Evolutionary conservation across 2,113 vertebrate genomes (phyloP).

Genomic region (Neolamprologus brichardi): DNA sequence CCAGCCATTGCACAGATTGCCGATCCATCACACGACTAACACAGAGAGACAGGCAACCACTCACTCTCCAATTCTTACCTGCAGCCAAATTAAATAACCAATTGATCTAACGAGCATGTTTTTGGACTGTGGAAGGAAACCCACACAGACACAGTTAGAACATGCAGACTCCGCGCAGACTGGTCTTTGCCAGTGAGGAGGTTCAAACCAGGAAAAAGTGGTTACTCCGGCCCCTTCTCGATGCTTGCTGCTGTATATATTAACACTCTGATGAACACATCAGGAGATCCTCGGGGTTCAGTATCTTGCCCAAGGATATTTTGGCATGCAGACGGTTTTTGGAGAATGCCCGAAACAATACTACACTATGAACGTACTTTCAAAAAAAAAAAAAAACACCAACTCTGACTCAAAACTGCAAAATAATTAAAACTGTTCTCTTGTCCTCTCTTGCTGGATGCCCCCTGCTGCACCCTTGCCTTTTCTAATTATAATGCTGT

Average conservation of each 20-base stretch:
- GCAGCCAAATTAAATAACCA: background rate
- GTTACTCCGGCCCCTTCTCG: background rate
- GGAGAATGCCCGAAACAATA: background rate
- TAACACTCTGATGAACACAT: background rate
- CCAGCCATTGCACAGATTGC: background rate
- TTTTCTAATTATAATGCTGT: background rate
- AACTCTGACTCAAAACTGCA: background rate
- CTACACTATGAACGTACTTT: background rate
- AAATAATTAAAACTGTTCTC: background rate
- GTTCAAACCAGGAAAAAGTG: background rate
- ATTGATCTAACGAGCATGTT: background rate
- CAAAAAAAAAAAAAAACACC: fast-evolving
- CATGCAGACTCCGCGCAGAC: background rate
- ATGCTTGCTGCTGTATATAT: background rate
- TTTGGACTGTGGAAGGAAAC: background rate
- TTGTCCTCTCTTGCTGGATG: background rate
- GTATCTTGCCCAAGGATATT: background rate
- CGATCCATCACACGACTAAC: background rate
- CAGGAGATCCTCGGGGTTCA: background rate
- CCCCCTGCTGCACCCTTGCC: background rate
- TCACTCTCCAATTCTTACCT: background rate
- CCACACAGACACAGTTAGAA: background rate
- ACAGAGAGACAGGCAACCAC: background rate
- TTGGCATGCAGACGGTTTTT: background rate
- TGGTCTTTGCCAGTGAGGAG: background rate